A percentile compares a stretch with the other conserved stretches of the same genome.
Conservation (phyloP, 2,113 vertebrate species). For the Atrichornis clamosus region DNA sequence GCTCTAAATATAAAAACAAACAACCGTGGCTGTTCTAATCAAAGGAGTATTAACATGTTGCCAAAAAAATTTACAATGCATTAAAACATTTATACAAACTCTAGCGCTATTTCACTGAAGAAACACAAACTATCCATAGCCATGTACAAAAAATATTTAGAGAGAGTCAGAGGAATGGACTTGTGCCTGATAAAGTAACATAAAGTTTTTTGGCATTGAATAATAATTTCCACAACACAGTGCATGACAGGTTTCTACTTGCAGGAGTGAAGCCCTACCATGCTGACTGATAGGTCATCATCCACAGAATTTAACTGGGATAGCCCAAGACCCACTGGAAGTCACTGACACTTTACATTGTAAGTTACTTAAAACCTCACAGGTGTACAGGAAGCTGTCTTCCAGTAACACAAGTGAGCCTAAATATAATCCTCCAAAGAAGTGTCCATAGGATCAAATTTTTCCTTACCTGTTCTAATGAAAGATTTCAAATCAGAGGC, state of each 20-base stretch:
- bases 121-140: background rate
- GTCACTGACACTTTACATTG: background rate
- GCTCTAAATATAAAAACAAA: slow-evolving; percentile 12
- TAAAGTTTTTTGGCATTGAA: background rate
- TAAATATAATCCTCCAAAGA: background rate
- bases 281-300: background rate
- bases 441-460: background rate
- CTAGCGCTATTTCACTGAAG: background rate
- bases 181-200: background rate
- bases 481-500: background rate
- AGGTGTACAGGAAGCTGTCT: background rate
- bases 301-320: background rate
- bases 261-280: background rate
- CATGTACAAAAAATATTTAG: background rate
- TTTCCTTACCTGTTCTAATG: background rate
- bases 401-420: background rate
- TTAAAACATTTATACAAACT: background rate
- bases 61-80: background rate
- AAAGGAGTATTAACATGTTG: background rate
- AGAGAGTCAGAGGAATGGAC: background rate
- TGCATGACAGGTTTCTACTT: background rate
- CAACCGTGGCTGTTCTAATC: background rate
- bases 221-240: slow-evolving; percentile 13
- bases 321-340: background rate
- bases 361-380: slow-evolving; percentile 3